These are phyloP conservation scores for Pangasius larnaudii DNA, from an alignment of 2,797 vertebrate genomes.

Conservation along the genomic window DNA sequence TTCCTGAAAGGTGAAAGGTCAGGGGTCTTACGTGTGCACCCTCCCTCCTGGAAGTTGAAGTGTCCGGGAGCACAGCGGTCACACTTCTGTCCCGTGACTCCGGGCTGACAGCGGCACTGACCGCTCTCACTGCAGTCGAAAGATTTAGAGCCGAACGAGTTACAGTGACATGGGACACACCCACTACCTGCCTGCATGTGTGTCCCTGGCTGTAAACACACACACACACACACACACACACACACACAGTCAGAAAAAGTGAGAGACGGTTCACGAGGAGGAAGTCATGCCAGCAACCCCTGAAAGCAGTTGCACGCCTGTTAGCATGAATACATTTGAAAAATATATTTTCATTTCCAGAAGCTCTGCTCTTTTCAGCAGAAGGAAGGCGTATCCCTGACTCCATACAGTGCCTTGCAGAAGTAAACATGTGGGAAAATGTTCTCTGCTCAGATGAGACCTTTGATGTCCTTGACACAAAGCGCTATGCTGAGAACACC, in stretches of 20 bases:
- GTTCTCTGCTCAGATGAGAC: background rate
- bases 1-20: background rate
- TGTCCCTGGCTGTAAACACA: conserved; percentile 34
- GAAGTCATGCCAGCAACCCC: background rate
- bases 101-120: conserved; percentile 94
- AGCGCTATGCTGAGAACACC: background rate
- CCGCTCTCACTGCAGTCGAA: conserved; percentile 91
- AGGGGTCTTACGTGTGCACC: conserved; percentile 85
- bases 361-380: background rate
- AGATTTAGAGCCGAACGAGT: conserved; percentile 96
- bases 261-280: background rate
- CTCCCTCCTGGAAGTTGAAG: conserved; percentile 95
- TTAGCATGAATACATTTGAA: background rate
- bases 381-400: background rate
- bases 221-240: conserved; percentile 22
- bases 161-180: conserved; percentile 94
- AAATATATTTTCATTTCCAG: too few relatives aligned
- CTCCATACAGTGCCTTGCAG: background rate
- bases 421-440: background rate
- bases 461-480: too few relatives aligned
- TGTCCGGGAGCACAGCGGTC: conserved; percentile 89
- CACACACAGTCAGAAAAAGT: background rate
- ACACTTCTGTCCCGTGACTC: conserved; percentile 90
- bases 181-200: conserved; percentile 67
- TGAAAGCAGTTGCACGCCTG: background rate